Base-by-base conservation (phyloP, 2,113 vertebrate species). In the Leptosomus discolor region DNA sequence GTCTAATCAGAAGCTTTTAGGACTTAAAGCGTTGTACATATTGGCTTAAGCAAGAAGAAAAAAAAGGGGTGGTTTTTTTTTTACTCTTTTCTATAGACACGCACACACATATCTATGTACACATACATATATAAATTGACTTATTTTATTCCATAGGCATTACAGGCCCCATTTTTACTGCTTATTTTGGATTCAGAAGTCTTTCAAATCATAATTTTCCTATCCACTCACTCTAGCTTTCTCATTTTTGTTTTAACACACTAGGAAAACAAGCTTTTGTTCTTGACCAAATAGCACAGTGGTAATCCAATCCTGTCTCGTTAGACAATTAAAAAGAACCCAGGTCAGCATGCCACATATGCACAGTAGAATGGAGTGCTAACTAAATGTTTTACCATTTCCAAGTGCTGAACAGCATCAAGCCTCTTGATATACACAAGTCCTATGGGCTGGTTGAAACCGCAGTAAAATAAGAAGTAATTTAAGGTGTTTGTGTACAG, bases 241-340 rank as follows among this genome's bases (percentile, higher is more conserved):
- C 48, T 69, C 32, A 41, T 85, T 93, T 95, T 78, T 67, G 46
- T 95, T 95, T 92, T 50, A 90, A 61, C 39, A 83, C 45, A 61
- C 37, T 90, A 65, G 45, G 12, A 93, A 92, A 94, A 85, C 61
- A 88, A 88, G 43, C 91, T 88, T 93, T 93, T 92, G 58, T 88
- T 76, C 75, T 85, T 93, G 48, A 64, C 45, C 50, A 88, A n/a
- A 78, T 18, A 54, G 12, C 39, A 43, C 26, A 85, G 30, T 39
- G 15, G 32, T 71, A 94, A 93, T 90, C 50, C 53, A 94, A 93
- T 90, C 50, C 53, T 41, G 21, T 51, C 79, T 80, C 14, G 3
- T 82, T 58, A 79, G 34, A 65, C 21, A 14, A 64, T 61, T 74
- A 67, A 79, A 88, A 95, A 63, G 37, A 71, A 82, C 30, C 51